Percentiles rank a stretch among this genome's conserved stretches.
Evolutionary conservation across 2,113 vertebrate genomes (phyloP).

Genomic region (Phyllostomus discolor): DNA sequence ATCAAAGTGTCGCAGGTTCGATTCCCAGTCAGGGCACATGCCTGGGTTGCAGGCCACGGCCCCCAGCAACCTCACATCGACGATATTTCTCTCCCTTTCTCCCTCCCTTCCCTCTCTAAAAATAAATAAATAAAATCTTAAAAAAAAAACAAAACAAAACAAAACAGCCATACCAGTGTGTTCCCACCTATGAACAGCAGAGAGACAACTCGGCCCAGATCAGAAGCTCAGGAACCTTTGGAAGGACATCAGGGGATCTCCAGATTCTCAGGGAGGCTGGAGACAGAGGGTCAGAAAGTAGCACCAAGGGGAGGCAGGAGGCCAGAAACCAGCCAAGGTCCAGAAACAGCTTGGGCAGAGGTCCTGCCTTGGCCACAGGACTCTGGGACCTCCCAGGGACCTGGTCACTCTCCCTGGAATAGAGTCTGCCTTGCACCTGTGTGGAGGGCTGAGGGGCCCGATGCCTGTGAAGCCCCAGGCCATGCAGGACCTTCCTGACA

Average conservation of each 20-base stretch:
- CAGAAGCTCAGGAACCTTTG: rapidly evolving
- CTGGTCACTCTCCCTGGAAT: not conserved
- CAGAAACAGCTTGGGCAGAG: rapidly evolving
- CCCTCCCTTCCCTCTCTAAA: no score
- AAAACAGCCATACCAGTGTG: rapidly evolving
- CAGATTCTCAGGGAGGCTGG: not conserved
- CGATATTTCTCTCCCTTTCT: no score
- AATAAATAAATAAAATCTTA: no score
- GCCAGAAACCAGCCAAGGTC: not conserved
- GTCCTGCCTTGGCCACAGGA: not conserved
- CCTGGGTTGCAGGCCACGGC: no score
- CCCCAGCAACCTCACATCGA: no score
- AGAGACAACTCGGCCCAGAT: not conserved
- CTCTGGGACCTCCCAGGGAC: not conserved
- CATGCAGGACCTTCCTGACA: no score
- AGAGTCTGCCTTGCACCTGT: not conserved
- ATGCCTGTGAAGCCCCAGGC: not conserved
- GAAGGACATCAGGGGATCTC: not conserved
- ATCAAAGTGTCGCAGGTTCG: no score
- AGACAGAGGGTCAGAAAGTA: rapidly evolving
- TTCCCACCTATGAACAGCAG: no score
- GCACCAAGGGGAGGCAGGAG: not conserved
- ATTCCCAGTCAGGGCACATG: no score
- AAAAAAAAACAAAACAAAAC: no score
- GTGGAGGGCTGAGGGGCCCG: rapidly evolving